Conservation (phyloP, 2,888 invertebrate genomes). For the Venustoraphidia nigricollis region DNA sequence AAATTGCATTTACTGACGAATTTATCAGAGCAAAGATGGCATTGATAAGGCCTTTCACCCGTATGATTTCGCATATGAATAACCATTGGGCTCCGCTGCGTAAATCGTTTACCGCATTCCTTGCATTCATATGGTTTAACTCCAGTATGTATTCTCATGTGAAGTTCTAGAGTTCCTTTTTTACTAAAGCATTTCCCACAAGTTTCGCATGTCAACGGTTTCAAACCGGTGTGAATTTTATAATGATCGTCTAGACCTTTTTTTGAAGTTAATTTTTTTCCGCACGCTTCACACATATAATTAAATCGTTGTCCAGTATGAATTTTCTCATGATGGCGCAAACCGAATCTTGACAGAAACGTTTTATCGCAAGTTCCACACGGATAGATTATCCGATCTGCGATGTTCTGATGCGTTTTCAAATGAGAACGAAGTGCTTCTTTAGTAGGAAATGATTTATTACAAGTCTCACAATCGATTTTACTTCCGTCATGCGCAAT, state of each 20-base stretch:
- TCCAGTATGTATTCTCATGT: conserved; percentile 5
- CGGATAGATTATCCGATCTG: neutral
- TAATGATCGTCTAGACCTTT: conserved; percentile 4
- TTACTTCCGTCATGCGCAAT: neutral
- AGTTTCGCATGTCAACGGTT: conserved; percentile 9
- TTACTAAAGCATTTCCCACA: conserved; percentile 7
- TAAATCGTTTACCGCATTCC: conserved; percentile 15
- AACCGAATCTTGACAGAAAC: neutral
- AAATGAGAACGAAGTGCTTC: neutral
- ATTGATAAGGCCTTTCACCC: conserved; percentile 36
- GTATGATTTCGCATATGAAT: conserved; percentile 27
- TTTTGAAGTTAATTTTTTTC: conserved; percentile 1
- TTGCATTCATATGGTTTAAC: conserved; percentile 10
- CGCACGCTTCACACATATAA: conserved; percentile 7
- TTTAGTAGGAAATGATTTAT: neutral
- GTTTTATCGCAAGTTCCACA: neutral
- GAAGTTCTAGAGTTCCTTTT: conserved; percentile 3
- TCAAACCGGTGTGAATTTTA: conserved; percentile 6
- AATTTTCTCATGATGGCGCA: neutral
- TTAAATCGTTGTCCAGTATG: neutral
- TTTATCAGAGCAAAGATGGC: conserved; percentile 20
- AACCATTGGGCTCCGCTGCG: conserved; percentile 28
- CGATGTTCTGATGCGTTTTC: neutral
- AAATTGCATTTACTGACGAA: conserved; percentile 18
- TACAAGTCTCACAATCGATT: neutral